Conservation (phyloP, 2,888 invertebrate species). For the Drosophila mimica region DNA sequence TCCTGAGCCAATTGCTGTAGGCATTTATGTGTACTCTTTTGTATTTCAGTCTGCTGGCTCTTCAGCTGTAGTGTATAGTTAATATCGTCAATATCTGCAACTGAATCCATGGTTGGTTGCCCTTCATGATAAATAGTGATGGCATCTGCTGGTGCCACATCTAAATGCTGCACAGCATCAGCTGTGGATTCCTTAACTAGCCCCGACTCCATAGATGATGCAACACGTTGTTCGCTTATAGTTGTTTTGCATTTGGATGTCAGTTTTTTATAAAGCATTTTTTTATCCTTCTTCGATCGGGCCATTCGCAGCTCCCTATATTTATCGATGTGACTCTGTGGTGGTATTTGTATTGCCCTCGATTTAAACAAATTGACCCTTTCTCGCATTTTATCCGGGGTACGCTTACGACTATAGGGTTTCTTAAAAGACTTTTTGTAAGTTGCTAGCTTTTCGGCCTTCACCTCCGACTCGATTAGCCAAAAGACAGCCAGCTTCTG, state of each 20-base stretch:
- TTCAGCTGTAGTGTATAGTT: background rate
- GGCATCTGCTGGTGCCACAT: background rate
- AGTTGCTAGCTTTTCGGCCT: background rate
- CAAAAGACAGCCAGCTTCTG: background rate
- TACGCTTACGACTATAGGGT: background rate
- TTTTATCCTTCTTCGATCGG: background rate
- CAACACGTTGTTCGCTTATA: background rate
- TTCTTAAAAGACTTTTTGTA: background rate
- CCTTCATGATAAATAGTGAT: background rate
- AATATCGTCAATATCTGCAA: background rate
- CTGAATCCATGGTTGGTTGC: background rate
- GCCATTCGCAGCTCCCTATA: background rate
- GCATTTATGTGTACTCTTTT: background rate
- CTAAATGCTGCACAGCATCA: background rate
- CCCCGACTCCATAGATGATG: background rate
- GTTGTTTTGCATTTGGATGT: background rate
- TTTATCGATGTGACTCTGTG: too few species aligned
- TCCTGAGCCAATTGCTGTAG: background rate
- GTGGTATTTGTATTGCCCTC: background rate
- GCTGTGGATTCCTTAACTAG: background rate
- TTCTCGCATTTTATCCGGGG: background rate
- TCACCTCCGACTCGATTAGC: background rate
- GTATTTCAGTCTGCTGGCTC: background rate
- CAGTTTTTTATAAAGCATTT: background rate
- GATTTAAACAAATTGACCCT: background rate